These are phyloP conservation scores for Tautogolabrus adspersus DNA, from an alignment of 2,113 vertebrate genomes.

Conservation along the genomic window DNA sequence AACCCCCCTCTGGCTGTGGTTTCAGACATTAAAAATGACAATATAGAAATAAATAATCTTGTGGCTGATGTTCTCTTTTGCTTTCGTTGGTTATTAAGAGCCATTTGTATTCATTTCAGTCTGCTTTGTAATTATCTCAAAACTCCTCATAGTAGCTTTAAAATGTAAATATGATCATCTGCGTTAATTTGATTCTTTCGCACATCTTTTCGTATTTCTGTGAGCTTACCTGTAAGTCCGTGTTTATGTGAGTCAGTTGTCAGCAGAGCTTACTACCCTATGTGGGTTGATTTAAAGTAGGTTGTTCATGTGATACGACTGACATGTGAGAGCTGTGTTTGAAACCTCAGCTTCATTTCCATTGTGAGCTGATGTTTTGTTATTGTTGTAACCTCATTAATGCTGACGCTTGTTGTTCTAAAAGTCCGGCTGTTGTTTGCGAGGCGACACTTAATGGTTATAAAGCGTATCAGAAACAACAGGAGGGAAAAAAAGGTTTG, in stretches of 20 bases:
- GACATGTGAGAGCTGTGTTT: neutral
- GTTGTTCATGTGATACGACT: neutral
- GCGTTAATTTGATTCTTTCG: neutral
- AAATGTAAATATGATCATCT: no score
- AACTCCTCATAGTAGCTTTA: no score
- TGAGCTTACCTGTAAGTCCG: neutral
- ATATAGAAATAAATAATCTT: no score
- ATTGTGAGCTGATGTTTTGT: slow-evolving; percentile 1
- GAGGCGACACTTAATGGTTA: neutral
- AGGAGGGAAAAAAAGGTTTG: neutral
- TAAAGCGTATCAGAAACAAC: slow-evolving; percentile 21
- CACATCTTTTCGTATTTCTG: neutral
- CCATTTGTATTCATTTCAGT: no score
- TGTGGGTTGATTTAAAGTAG: neutral
- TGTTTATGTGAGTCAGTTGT: neutral
- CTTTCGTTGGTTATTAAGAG: no score
- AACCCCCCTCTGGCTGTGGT: no score
- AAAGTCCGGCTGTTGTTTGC: slow-evolving; percentile 2
- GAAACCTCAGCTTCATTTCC: neutral
- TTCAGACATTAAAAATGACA: no score
- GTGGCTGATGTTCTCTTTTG: no score
- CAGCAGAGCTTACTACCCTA: neutral
- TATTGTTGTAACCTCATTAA: slow-evolving; percentile 43
- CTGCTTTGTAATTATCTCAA: no score
- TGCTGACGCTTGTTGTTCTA: neutral